These are phyloP conservation scores for Molossus molossus DNA, from an alignment of 2,797 vertebrate species.

Conservation along the genomic window DNA sequence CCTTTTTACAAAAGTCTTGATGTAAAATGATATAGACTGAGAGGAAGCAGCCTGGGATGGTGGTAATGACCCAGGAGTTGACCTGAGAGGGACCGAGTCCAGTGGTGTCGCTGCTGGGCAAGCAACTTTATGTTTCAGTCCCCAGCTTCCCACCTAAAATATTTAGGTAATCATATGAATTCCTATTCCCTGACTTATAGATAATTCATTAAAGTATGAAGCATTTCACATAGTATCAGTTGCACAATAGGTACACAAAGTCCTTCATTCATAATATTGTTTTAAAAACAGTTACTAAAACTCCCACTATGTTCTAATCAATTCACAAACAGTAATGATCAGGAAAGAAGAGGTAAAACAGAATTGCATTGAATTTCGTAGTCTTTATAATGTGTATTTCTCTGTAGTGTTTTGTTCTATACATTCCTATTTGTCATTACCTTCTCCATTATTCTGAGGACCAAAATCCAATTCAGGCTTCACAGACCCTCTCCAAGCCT, in stretches of 20 bases:
- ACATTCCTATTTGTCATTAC: not conserved
- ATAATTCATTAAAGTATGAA: not conserved
- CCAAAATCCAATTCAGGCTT: not conserved
- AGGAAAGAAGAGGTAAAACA: not conserved
- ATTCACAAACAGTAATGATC: not conserved
- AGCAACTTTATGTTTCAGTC: not conserved
- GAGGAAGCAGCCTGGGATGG: not conserved
- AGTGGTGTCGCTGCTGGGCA: not conserved
- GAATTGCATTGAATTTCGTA: not conserved
- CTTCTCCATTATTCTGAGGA: not conserved
- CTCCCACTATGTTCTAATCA: not conserved
- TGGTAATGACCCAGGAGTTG: not conserved
- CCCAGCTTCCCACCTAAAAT: conserved; percentile 30
- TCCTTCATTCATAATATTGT: not conserved
- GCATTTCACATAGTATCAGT: not conserved
- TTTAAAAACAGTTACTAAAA: not conserved
- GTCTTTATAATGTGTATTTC: not conserved
- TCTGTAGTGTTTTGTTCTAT: not conserved
- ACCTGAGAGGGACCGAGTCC: not conserved
- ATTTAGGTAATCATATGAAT: not conserved
- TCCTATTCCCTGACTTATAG: not conserved
- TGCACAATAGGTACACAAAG: not conserved
- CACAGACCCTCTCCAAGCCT: not conserved
- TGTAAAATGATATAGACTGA: not conserved
- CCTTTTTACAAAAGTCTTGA: not conserved